Evolutionary conservation across 2,113 vertebrate genomes (phyloP).

Genomic region (Pelecanoides urinatrix): DNA sequence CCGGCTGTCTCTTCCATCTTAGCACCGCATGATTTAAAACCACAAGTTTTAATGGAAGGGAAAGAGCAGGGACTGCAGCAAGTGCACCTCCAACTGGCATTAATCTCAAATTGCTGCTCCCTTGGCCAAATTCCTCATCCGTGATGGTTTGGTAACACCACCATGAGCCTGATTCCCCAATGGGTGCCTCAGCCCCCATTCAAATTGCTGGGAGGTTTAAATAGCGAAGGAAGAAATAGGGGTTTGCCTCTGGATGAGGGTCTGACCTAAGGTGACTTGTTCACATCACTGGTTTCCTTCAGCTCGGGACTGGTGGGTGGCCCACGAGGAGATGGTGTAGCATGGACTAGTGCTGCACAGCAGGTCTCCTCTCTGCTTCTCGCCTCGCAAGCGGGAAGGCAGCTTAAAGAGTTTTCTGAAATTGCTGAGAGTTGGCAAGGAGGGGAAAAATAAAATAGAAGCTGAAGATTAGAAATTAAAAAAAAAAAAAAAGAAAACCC

Average conservation of each 20-base stretch:
- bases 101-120: not conserved
- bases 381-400: not conserved
- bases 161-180: not conserved
- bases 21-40: accelerated
- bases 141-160: accelerated
- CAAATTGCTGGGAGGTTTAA: not conserved
- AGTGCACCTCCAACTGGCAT: not conserved
- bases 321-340: not conserved
- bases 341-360: not conserved
- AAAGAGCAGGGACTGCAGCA: not conserved
- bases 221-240: not conserved
- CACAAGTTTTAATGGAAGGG: not conserved
- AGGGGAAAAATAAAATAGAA: not conserved
- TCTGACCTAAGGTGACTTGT: not conserved
- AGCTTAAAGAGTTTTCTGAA: not conserved
- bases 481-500: not conserved
- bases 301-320: not conserved
- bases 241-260: accelerated
- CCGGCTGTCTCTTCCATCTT: not conserved
- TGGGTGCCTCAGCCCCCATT: not conserved
- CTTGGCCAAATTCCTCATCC: not conserved
- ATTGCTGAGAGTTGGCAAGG: not conserved
- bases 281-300: not conserved
- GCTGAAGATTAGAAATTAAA: not conserved
- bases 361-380: not conserved